A percentile compares a stretch with the other conserved stretches of the same genome.
These are phyloP conservation scores for Acestrorhynchus altus DNA, from an alignment of 2,797 vertebrate genomes.

Conservation along the genomic window DNA sequence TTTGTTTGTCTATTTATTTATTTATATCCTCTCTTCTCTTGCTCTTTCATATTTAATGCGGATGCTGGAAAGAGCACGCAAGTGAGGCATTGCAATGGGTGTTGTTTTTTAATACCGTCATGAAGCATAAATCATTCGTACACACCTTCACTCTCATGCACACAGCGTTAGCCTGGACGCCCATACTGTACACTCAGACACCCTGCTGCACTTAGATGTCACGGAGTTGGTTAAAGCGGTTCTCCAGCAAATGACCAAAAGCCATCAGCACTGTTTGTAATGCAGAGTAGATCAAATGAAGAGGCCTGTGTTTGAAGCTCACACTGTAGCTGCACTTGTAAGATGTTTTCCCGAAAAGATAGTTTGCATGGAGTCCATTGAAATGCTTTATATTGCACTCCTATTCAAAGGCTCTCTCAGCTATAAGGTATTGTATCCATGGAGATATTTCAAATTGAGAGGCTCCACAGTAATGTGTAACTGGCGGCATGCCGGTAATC, in stretches of 20 bases:
- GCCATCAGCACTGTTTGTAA: neutral
- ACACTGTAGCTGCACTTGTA: neutral
- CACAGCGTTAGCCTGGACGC: neutral
- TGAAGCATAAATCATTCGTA: slow-evolving; percentile 35
- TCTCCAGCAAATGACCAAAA: neutral
- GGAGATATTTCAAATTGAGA: slow-evolving; percentile 1
- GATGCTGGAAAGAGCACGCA: slow-evolving; percentile 52
- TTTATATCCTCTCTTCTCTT: slow-evolving; percentile 55
- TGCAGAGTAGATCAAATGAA: neutral
- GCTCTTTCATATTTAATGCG: slow-evolving; percentile 72
- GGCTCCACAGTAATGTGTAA: neutral
- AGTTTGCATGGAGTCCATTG: neutral
- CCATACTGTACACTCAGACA: neutral
- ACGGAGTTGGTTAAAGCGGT: neutral
- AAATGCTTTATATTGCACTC: neutral
- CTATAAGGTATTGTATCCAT: neutral
- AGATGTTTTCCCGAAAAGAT: neutral
- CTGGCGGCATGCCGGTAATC: neutral
- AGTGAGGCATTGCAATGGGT: slow-evolving; percentile 42
- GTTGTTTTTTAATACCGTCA: slow-evolving; percentile 49
- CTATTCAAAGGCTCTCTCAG: neutral
- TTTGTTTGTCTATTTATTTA: slow-evolving; percentile 39
- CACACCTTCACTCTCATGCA: neutral
- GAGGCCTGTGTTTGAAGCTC: neutral
- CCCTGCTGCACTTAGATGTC: neutral